Base-by-base conservation (phyloP, 2,797 vertebrate genomes). In the Melanogrammus aeglefinus region DNA sequence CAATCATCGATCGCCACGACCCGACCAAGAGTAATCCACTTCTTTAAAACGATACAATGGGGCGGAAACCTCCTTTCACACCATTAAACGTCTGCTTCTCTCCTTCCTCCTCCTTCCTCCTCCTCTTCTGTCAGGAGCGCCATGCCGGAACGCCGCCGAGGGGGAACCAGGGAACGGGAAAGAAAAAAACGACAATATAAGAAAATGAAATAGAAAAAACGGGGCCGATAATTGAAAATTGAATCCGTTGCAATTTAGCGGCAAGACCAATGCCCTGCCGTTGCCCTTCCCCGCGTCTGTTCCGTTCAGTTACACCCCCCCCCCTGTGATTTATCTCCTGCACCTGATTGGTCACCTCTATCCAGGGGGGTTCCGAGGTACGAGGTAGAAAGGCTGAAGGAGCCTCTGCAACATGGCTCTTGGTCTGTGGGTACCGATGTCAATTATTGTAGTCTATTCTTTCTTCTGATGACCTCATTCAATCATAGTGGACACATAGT, bases 181-280 rank as follows among this genome's bases (percentile, higher is more conserved):
- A 75, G 57, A 36, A 18, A 74, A 75, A 47, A 79, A 69, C 73
- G 39, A 41, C 72, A 80, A 82, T 63, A 63, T 63, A 24, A 57
- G 31, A 78, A 86, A 80, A 77, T 72, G 24, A 81, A 85, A 86
- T 77, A 75, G 72, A 77, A 77, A 77, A 80, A 33, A 75, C 3
- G 75, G 79, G 78, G 51, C 18, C 36, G 66, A 83, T 86, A 81
- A 87, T 83, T 85, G 84, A 84, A 88, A 86, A 82, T 78, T 73
- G 51, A 72, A 85, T 86, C 77, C 78, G n/a, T 72, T 77, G 83
- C 77, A 80, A 70, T 83, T 84, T 83, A 77, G 80, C 72, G 77
- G 75, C 72, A 75, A 41, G 75, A 33, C 76, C 78, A 78, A 84
- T 79, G 76, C 76, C 70, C 44, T 29, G 70, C 76, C 39, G 4